These are phyloP conservation scores for Globicephala melas DNA, from an alignment of 2,113 vertebrate species.

Conservation along the genomic window DNA sequence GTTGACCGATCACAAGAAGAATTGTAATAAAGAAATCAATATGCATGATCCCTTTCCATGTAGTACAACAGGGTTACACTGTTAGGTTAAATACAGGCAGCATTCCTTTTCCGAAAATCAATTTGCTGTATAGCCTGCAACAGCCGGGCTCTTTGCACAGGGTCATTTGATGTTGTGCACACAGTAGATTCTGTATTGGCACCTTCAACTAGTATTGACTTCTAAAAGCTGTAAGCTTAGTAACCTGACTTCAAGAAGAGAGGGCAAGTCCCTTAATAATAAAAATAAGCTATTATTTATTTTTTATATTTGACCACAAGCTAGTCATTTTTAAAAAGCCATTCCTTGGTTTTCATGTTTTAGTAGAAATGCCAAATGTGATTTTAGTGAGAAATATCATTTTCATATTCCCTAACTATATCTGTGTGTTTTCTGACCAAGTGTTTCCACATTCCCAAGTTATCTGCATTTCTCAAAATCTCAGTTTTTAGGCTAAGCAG, in stretches of 20 bases:
- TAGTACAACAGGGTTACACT: constrained; percentile 94
- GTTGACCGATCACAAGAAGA: constrained; percentile 89
- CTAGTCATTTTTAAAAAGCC: constrained; percentile 28
- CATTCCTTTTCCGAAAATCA: constrained; percentile 97
- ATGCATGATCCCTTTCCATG: constrained; percentile 93
- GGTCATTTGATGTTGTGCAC: constrained; percentile 89
- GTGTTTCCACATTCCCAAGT: not conserved
- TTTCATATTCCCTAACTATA: not conserved
- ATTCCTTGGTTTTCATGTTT: constrained; percentile 10
- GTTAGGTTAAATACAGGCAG: constrained; percentile 96
- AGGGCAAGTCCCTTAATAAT: constrained; percentile 66
- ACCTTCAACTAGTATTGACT: constrained; percentile 90
- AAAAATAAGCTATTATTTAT: constrained; percentile 66
- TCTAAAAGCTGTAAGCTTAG: constrained; percentile 76
- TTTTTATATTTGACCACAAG: constrained; percentile 58
- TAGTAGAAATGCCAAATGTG: not conserved
- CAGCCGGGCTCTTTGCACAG: constrained; percentile 83
- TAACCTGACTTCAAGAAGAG: constrained; percentile 70
- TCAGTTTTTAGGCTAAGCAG: not conserved
- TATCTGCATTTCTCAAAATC: not conserved
- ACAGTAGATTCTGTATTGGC: constrained; percentile 87
- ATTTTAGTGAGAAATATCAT: not conserved
- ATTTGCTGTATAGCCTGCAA: constrained; percentile 89
- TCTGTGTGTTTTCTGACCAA: not conserved
- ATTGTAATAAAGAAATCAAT: constrained; percentile 96